Conservation (phyloP, 1,140 invertebrate genomes). For the Agrypnia vestita region DNA sequence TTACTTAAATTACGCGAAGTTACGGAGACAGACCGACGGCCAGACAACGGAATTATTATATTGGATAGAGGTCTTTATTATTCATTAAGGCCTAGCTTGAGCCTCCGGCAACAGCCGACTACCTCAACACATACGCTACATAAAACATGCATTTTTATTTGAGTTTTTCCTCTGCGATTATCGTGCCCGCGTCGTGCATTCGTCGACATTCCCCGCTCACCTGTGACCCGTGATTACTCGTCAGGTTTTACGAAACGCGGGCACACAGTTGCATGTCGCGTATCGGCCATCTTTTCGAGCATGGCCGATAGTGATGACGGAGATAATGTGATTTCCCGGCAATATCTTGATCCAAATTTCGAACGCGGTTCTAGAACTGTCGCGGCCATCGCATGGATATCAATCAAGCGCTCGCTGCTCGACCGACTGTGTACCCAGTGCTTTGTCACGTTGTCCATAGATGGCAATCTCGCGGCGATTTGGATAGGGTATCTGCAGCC, state of each 20-base stretch:
- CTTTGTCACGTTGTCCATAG: conserved; percentile 54
- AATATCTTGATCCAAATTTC: conserved; percentile 37
- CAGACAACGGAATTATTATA: no score
- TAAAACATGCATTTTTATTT: no score
- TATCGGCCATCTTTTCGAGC: conserved; percentile 29
- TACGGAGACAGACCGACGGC: no score
- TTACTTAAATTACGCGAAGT: no score
- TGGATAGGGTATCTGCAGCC: conserved; percentile 3
- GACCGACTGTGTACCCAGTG: conserved; percentile 41
- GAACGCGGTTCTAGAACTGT: conserved; percentile 49
- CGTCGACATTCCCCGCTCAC: no score
- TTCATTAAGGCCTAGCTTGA: no score
- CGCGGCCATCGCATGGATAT: conserved; percentile 49
- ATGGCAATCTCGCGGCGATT: conserved; percentile 31
- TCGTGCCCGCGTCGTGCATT: no score
- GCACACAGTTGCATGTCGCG: conserved; percentile 9
- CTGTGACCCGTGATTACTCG: neutral
- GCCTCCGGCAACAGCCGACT: no score
- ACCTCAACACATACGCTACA: no score
- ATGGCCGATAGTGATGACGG: conserved; percentile 28
- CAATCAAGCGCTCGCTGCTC: conserved; percentile 40
- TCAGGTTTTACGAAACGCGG: neutral
- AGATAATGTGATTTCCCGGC: conserved; percentile 43
- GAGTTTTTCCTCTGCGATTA: no score
- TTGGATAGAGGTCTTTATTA: no score